Evolutionary conservation across 2,113 vertebrate species (phyloP).

Genomic region (Nibea coibor): DNA sequence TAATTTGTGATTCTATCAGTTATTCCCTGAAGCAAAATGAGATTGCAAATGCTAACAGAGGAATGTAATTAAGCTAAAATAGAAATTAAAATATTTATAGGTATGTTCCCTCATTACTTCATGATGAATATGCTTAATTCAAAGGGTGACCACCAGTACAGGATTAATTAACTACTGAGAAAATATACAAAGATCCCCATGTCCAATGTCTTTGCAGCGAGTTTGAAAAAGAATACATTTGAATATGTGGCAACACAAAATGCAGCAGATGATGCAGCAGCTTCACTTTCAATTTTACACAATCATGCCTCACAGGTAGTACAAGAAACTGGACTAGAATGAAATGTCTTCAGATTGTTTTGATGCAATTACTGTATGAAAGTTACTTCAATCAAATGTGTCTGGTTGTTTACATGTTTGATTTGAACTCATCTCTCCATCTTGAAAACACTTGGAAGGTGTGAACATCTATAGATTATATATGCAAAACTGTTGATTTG

Average conservation of each 20-base stretch:
- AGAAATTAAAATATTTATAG: slow-evolving; percentile 64
- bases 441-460: neutral
- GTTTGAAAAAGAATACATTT: neutral
- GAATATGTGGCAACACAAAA: neutral
- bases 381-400: neutral
- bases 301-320: neutral
- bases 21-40: slow-evolving; percentile 55
- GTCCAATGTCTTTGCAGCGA: neutral
- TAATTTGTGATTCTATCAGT: slow-evolving; percentile 51
- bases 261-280: neutral
- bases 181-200: slow-evolving; percentile 21
- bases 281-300: neutral
- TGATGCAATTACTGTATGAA: neutral
- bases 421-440: neutral
- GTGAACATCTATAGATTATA: neutral
- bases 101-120: slow-evolving; percentile 37
- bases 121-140: slow-evolving; percentile 45
- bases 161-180: slow-evolving; percentile 43
- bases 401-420: neutral
- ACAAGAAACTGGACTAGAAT: neutral
- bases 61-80: slow-evolving; percentile 54
- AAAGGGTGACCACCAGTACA: slow-evolving; percentile 37
- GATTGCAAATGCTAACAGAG: slow-evolving; percentile 50
- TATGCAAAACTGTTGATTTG: no score
- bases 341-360: neutral